phyloP scores from a whole-genome alignment of 2,888 invertebrate genomes.

The Orchestes rusci region DNA sequence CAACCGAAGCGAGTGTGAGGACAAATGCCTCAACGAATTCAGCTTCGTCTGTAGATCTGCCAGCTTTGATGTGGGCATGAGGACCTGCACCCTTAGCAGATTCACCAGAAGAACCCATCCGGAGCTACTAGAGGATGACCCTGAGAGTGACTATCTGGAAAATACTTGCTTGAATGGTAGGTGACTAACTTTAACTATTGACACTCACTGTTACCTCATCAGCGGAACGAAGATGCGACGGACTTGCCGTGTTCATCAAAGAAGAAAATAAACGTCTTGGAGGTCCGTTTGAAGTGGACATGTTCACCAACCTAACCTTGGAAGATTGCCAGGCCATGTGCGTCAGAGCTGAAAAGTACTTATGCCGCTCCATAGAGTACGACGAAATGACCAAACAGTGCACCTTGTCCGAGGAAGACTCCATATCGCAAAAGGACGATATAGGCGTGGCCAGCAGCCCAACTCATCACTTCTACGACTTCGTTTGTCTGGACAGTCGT shows the following conservation, averaged over 20 bases:
- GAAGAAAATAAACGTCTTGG: conserved; percentile 83
- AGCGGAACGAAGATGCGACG: conserved; percentile 84
- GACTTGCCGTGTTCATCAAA: conserved; percentile 79
- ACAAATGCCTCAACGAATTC: conserved; percentile 82
- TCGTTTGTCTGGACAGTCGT: conserved; percentile 86
- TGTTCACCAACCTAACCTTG: conserved; percentile 76
- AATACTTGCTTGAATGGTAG: conserved; percentile 84
- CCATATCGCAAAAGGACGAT: conserved; percentile 82
- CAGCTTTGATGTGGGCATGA: conserved; percentile 69
- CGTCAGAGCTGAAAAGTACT: conserved; percentile 78
- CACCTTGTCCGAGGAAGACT: conserved; percentile 86
- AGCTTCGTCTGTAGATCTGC: conserved; percentile 84
- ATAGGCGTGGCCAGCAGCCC: conserved; percentile 78
- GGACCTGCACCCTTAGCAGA: conserved; percentile 72
- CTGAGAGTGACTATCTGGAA: conserved; percentile 83
- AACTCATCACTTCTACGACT: conserved; percentile 81
- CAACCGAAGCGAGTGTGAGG: conserved; percentile 84
- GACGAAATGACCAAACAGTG: conserved; percentile 82
- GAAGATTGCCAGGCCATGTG: conserved; percentile 87
- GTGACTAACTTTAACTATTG: conserved; percentile 9
- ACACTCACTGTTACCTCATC: conserved; percentile 20
- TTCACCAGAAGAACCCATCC: conserved; percentile 84
- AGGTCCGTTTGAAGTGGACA: conserved; percentile 83
- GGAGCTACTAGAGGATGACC: conserved; percentile 74
- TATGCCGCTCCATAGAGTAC: conserved; percentile 83